Conservation (phyloP, 2,113 vertebrate species). For the Megaceryle torquata region DNA sequence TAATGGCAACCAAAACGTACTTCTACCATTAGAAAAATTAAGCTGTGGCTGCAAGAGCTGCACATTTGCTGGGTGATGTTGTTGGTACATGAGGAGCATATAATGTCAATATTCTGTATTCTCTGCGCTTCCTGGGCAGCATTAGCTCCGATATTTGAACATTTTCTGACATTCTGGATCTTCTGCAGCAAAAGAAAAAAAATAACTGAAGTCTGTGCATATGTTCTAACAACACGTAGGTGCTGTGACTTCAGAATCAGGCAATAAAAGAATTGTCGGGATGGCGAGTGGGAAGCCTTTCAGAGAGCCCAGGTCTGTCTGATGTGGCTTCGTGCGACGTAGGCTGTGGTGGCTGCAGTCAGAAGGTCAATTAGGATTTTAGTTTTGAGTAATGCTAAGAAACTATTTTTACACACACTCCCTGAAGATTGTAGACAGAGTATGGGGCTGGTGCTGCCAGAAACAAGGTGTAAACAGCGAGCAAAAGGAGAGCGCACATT, state of each 20-base stretch:
- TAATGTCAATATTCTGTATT: neutral
- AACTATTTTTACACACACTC: accelerated
- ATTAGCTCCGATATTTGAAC: neutral
- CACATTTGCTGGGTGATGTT: neutral
- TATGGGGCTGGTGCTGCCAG: neutral
- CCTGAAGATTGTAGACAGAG: neutral
- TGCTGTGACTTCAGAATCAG: neutral
- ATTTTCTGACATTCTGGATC: neutral
- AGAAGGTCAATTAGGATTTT: neutral
- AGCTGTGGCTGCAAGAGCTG: neutral
- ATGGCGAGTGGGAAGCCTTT: neutral
- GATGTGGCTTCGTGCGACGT: neutral
- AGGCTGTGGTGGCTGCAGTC: neutral
- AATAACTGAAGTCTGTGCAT: neutral
- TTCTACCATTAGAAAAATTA: neutral
- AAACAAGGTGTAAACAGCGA: neutral
- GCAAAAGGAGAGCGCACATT: neutral
- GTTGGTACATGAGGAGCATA: neutral
- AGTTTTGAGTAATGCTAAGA: neutral
- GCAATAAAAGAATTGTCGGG: neutral
- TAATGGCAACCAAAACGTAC: neutral
- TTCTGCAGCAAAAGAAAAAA: neutral
- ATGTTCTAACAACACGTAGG: accelerated
- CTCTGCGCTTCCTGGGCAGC: neutral
- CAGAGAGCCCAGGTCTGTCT: neutral